Percentiles rank a stretch among this genome's conserved stretches.
These are phyloP conservation scores for Argyra leucocephala DNA, from an alignment of 2,888 invertebrate species.

Conservation along the genomic window DNA sequence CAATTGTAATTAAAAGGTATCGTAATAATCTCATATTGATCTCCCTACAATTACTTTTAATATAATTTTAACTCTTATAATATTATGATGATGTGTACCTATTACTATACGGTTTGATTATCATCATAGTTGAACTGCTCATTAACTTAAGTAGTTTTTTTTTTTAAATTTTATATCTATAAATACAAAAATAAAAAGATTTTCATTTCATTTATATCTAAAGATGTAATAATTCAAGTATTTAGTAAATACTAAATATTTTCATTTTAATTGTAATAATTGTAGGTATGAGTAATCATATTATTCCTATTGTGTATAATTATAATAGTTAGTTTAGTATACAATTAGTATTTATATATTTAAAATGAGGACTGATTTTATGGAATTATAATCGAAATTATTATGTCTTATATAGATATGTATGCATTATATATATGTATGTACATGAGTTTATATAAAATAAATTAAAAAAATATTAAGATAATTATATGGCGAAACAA, in stretches of 20 bases:
- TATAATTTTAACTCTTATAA: background rate
- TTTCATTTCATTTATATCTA: background rate
- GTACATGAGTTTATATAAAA: background rate
- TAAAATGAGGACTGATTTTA: slow-evolving; percentile 3
- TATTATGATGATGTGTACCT: slow-evolving; percentile 1
- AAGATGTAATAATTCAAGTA: background rate
- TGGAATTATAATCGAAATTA: background rate
- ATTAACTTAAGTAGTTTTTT: background rate
- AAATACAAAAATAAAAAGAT: too few relatives aligned
- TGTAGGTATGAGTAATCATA: background rate
- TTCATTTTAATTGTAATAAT: background rate
- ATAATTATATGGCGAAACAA: background rate
- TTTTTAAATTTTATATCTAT: too few relatives aligned
- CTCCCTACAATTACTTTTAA: background rate
- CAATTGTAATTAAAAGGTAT: background rate
- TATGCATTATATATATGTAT: background rate
- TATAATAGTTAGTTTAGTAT: background rate
- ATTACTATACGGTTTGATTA: too few relatives aligned
- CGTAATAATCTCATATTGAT: background rate
- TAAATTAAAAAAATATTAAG: slow-evolving; percentile 2
- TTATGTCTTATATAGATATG: background rate
- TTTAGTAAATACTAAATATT: background rate
- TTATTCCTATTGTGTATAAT: slow-evolving; percentile 6
- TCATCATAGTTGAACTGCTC: background rate
- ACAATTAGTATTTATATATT: background rate